phyloP scores from a whole-genome alignment of 2,113 vertebrate species.

The Chauna torquata region DNA sequence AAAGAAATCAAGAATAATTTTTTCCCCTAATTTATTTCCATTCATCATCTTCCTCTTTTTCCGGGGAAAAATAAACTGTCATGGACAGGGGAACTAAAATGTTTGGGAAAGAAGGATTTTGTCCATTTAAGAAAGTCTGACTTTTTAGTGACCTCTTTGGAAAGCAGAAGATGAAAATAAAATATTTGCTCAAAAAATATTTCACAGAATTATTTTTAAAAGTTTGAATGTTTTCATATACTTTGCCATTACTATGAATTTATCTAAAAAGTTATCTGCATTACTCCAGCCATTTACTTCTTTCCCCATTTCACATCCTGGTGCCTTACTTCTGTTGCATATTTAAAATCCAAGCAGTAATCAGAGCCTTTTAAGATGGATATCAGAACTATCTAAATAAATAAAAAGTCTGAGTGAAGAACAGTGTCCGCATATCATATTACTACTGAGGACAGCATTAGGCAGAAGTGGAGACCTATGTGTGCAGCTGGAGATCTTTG shows the following conservation, averaged over 20 bases:
- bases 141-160: neutral
- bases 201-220: neutral
- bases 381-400: neutral
- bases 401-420: neutral
- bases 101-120: neutral
- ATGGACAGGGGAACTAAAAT: neutral
- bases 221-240: neutral
- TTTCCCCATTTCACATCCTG: neutral
- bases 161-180: neutral
- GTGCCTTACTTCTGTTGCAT: neutral
- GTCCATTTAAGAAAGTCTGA: neutral
- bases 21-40: neutral
- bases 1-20: neutral
- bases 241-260: neutral
- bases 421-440: accelerated
- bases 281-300: neutral
- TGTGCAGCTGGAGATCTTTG: neutral
- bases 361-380: neutral
- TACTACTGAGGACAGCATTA: neutral
- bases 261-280: neutral
- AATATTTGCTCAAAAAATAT: neutral
- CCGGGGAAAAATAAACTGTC: neutral
- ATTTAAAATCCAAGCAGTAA: neutral
- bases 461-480: neutral
- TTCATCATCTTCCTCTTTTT: neutral